Base-by-base conservation (phyloP, 2,797 vertebrate genomes). In the Muraenolepis orangiensis region DNA sequence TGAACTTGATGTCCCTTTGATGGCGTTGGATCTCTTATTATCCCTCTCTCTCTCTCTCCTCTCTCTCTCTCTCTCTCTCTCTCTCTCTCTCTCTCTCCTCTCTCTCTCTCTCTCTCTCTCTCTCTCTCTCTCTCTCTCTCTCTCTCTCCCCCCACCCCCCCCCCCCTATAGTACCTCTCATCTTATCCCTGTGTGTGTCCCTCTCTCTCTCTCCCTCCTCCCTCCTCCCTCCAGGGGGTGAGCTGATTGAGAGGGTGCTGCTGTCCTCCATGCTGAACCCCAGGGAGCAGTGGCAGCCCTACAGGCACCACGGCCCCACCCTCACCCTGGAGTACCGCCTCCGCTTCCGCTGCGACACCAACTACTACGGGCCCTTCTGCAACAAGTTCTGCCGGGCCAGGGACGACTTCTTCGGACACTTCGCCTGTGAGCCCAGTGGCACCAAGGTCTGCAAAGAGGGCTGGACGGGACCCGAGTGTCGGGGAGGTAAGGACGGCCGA, bases 241-340 rank as follows among this genome's bases (percentile, higher is more conserved):
- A 89, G 86, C 26, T 94, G 85, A 94, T 95, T 0, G 94, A 94
- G 73, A 90, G 88, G 20, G 85, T 93, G 70, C 87, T 92, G 76
- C 86, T 94, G 61, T 94, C 93, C n/a, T 92, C 92, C 74, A 94
- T 95, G 93, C 66, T 95, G 87, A 95, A 95, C 76, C 91, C 94
- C 0, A 86, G 94, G 3, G 93, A 95, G 42, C 90, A 92, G 87
- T 95, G 94, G 94, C 93, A 94, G 83, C 68, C 76, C 0, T 82
- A 90, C 76, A 88, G 74, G 2, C 86, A 93, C 78, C 93, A 94
- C 1, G 92, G 94, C 2, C 89, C 76, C 10, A 46, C 78, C 7
- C 84, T 94, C 61, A 90, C 74, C 72, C 84, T 94, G 73, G 92
- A 94, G 74, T 95, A 94, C 80, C 82, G 86, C 1, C 89, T 95